Conservation (phyloP, 2,888 invertebrate genomes). For the Amaurobius ferox region DNA sequence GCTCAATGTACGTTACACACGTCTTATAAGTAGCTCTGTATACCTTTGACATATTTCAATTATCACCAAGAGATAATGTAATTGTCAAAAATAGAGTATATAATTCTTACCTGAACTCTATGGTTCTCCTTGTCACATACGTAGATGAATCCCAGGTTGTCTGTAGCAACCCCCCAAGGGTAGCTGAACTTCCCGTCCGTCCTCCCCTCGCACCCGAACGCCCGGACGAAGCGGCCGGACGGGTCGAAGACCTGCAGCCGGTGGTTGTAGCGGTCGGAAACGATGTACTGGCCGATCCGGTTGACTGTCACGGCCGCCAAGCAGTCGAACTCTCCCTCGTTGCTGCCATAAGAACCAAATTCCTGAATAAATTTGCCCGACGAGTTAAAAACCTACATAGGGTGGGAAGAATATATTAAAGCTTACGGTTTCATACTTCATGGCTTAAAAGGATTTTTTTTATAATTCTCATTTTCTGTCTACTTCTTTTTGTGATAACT, state of each 20-base stretch:
- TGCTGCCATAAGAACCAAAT: conserved; percentile 96
- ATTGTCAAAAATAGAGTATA: no score
- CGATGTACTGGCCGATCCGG: conserved; percentile 96
- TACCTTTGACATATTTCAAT: no score
- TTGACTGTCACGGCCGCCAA: conserved; percentile 97
- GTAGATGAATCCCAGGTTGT: conserved; percentile 97
- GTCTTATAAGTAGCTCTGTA: no score
- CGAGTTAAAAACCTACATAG: conserved; percentile 83
- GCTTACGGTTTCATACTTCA: no score
- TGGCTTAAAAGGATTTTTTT: no score
- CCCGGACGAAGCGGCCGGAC: conserved; percentile 91
- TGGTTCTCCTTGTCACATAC: conserved; percentile 99
- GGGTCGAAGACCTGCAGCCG: conserved; percentile 93
- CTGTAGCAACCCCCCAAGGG: conserved; percentile 99
- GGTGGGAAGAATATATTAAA: background rate
- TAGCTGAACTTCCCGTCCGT: conserved; percentile 97
- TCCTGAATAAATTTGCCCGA: conserved; percentile 94
- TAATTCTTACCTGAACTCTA: conserved; percentile 92
- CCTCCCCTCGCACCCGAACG: conserved; percentile 97
- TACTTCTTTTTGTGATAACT: no score
- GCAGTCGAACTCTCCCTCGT: conserved; percentile 97
- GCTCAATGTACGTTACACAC: no score
- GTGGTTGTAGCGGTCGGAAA: conserved; percentile 96
- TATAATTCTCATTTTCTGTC: no score
- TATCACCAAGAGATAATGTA: no score